A percentile compares a stretch with the other conserved stretches of the same genome.
Evolutionary conservation across 2,888 invertebrate genomes (phyloP).

Genomic region (Melinaea menophilus): DNA sequence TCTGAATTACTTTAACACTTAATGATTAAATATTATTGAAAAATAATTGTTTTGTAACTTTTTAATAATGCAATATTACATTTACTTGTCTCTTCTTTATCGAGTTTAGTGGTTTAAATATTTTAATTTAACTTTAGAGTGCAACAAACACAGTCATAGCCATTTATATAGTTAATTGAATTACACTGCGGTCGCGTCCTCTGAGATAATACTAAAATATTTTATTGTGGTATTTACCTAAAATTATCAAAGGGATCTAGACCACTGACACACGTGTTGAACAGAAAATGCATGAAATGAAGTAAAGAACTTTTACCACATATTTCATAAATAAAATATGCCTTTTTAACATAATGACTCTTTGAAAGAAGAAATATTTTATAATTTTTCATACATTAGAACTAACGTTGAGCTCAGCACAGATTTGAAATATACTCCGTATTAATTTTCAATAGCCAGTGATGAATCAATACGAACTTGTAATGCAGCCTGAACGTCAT

Average conservation of each 20-base stretch:
- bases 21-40: too few relatives aligned
- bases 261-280: background rate
- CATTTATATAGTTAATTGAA: constrained; percentile 4
- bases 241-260: constrained; percentile 1
- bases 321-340: too few relatives aligned
- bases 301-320: too few relatives aligned
- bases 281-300: too few relatives aligned
- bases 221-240: constrained; percentile 22
- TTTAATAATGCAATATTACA: too few relatives aligned
- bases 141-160: background rate
- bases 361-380: too few relatives aligned
- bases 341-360: too few relatives aligned
- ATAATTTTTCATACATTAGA: too few relatives aligned
- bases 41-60: too few relatives aligned
- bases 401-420: background rate
- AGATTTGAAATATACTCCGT: constrained; percentile 26
- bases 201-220: constrained; percentile 24
- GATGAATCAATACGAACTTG: constrained; percentile 31
- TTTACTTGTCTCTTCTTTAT: too few relatives aligned
- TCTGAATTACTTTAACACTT: too few relatives aligned
- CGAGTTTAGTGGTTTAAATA: too few relatives aligned
- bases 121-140: constrained; percentile 1
- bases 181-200: constrained; percentile 28
- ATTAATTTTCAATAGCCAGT: constrained; percentile 30
- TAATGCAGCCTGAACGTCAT: constrained; percentile 23